These are phyloP conservation scores for Criorhina ranunculi DNA, from an alignment of 2,888 invertebrate genomes.

Conservation along the genomic window DNA sequence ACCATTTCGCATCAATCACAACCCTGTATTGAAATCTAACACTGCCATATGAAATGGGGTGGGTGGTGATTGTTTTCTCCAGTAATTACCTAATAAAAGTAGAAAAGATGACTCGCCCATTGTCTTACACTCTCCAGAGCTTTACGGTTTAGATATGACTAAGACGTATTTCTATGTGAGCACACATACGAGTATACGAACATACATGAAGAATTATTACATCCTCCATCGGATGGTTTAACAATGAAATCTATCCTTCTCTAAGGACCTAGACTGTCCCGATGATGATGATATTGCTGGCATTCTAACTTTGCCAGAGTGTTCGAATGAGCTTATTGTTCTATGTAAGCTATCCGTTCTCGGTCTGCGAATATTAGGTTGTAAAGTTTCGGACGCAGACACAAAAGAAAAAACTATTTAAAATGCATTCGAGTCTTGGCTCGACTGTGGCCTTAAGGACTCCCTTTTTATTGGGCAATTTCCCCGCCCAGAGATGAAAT, in stretches of 20 bases:
- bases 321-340: conserved; percentile 13
- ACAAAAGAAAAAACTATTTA: conserved; percentile 16
- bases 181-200: not conserved
- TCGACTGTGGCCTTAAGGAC: conserved; percentile 26
- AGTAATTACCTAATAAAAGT: conserved; percentile 61
- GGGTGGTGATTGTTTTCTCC: conserved; percentile 52
- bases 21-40: conserved; percentile 6
- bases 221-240: conserved; percentile 24
- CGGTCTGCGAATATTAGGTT: conserved; percentile 1
- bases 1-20: conserved; percentile 35
- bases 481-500: conserved; percentile 17
- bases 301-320: conserved; percentile 4
- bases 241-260: conserved; percentile 35
- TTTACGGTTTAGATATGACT: conserved; percentile 32
- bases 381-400: conserved; percentile 29
- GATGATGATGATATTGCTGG: conserved; percentile 34
- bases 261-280: conserved; percentile 25
- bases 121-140: conserved; percentile 7
- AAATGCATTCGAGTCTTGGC: conserved; percentile 39
- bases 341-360: conserved; percentile 6
- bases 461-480: conserved; percentile 38
- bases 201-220: conserved; percentile 20
- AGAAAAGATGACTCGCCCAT: conserved; percentile 12
- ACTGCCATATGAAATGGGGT: not conserved
- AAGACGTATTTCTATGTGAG: conserved; percentile 21